These are phyloP conservation scores for Pollachius pollachius DNA, from an alignment of 2,113 vertebrate species.

Conservation along the genomic window DNA sequence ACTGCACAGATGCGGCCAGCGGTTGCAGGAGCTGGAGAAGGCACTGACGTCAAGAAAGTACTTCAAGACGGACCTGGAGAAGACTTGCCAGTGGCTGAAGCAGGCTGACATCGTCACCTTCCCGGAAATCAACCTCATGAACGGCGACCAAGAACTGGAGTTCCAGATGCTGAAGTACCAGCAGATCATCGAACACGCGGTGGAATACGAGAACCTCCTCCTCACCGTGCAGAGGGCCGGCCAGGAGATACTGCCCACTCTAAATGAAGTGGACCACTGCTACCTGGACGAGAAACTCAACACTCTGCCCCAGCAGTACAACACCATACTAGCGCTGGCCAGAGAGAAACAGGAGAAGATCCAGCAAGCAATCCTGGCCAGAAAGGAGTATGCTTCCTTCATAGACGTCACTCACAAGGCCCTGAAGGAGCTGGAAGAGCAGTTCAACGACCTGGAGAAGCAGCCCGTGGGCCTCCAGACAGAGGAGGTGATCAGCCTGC, in stretches of 20 bases:
- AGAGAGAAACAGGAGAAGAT: slow-evolving; percentile 90
- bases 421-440: slow-evolving; percentile 82
- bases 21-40: slow-evolving; percentile 90
- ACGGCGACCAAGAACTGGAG: slow-evolving; percentile 79
- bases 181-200: slow-evolving; percentile 86
- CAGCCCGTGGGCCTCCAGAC: slow-evolving; percentile 70
- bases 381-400: slow-evolving; percentile 86
- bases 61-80: slow-evolving; percentile 94
- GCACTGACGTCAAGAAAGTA: slow-evolving; percentile 87
- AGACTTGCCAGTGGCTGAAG: slow-evolving; percentile 90
- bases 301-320: slow-evolving; percentile 87
- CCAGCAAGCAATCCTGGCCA: slow-evolving; percentile 84
- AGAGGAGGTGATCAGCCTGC: slow-evolving; percentile 78
- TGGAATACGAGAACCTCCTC: slow-evolving; percentile 93
- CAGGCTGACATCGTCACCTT: slow-evolving; percentile 92
- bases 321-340: slow-evolving; percentile 79
- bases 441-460: slow-evolving; percentile 77
- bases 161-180: slow-evolving; percentile 84
- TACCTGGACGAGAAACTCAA: slow-evolving; percentile 91
- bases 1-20: slow-evolving; percentile 84
- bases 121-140: slow-evolving; percentile 91
- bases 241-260: slow-evolving; percentile 86
- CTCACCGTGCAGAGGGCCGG: slow-evolving; percentile 86
- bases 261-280: slow-evolving; percentile 91
- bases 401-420: slow-evolving; percentile 79